These are phyloP conservation scores for Diploscapter pachys DNA, from an alignment of 1,140 invertebrate genomes.

Conservation along the genomic window DNA sequence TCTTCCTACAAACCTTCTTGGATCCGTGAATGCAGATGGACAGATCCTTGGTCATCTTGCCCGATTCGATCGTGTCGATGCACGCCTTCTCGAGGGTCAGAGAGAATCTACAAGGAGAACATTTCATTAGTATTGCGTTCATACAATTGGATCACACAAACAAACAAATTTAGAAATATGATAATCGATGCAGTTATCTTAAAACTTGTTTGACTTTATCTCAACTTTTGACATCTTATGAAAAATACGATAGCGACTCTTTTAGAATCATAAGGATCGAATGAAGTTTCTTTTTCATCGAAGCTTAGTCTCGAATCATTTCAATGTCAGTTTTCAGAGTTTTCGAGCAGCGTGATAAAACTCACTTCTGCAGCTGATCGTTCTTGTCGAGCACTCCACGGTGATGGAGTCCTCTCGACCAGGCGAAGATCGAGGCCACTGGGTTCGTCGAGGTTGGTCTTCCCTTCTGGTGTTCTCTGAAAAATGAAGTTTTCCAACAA, in stretches of 20 bases:
- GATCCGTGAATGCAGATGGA: slow-evolving; percentile 92
- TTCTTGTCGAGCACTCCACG: slow-evolving; percentile 89
- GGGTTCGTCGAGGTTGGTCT: slow-evolving; percentile 57
- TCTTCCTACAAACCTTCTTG: slow-evolving; percentile 34
- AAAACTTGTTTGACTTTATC: too few relatives aligned
- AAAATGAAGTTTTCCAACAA: background rate
- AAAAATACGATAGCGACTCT: too few relatives aligned
- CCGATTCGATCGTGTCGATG: slow-evolving; percentile 86
- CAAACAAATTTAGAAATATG: too few relatives aligned
- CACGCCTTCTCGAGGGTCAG: slow-evolving; percentile 82
- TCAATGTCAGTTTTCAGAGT: background rate
- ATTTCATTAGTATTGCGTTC: background rate
- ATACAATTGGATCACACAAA: too few relatives aligned
- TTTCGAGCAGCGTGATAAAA: background rate
- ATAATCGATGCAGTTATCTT: too few relatives aligned
- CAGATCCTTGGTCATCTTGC: slow-evolving; percentile 96
- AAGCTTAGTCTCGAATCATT: too few relatives aligned
- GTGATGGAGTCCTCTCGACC: slow-evolving; percentile 86
- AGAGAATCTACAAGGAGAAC: slow-evolving; percentile 43
- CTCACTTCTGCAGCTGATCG: slow-evolving; percentile 47
- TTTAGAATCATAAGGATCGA: too few relatives aligned
- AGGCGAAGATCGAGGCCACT: slow-evolving; percentile 92
- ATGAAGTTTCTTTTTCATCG: too few relatives aligned
- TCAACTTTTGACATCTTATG: too few relatives aligned
- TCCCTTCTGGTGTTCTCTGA: slow-evolving; percentile 24